A percentile compares a stretch with the other conserved stretches of the same genome.
These are phyloP conservation scores for Tetrao urogallus DNA, from an alignment of 2,113 vertebrate genomes.

Conservation along the genomic window DNA sequence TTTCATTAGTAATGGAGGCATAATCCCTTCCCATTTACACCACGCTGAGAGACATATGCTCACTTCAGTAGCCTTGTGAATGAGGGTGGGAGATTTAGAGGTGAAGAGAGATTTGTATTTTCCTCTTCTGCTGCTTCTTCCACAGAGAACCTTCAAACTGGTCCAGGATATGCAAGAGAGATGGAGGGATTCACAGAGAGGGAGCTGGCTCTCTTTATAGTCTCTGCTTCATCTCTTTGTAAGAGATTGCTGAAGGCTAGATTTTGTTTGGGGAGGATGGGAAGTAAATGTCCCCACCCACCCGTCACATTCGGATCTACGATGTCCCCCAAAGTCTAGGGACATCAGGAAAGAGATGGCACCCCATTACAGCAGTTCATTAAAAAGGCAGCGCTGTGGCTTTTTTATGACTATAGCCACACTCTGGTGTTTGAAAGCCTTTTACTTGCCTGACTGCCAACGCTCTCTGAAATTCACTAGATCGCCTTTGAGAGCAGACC, in stretches of 20 bases:
- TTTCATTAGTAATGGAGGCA: constrained; percentile 2
- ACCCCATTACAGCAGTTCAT: background rate
- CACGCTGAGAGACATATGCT: constrained; percentile 9
- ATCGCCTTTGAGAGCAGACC: background rate
- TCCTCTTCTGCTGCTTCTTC: background rate
- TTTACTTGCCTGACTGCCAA: background rate
- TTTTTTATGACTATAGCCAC: background rate
- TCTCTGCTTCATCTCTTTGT: background rate
- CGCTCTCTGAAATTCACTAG: background rate
- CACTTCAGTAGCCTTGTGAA: background rate
- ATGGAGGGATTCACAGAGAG: background rate
- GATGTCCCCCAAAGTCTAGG: background rate
- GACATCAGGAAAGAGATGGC: background rate
- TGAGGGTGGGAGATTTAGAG: background rate
- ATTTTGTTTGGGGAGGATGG: background rate
- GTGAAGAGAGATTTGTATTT: background rate
- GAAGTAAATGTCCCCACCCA: background rate
- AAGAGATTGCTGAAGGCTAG: background rate
- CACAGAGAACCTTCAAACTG: background rate
- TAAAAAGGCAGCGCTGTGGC: background rate
- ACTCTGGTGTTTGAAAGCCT: background rate
- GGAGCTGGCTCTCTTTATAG: background rate
- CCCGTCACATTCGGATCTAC: background rate
- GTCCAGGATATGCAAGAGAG: background rate
- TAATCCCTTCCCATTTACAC: constrained; percentile 16